These are phyloP conservation scores for Hydrocynus forskahlii DNA, from an alignment of 2,797 vertebrate genomes.

Conservation along the genomic window DNA sequence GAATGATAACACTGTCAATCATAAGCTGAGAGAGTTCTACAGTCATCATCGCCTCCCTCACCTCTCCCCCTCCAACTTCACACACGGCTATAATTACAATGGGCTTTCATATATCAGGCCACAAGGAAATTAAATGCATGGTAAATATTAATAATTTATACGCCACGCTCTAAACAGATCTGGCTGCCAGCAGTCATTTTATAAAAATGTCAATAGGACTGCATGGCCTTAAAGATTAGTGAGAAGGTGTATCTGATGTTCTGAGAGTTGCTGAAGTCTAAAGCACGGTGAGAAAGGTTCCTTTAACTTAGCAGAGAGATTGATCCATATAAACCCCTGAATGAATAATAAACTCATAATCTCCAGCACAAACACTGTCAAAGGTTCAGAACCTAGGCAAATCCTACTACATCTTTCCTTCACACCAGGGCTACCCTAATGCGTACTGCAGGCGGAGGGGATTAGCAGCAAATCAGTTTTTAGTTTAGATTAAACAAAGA, in stretches of 20 bases:
- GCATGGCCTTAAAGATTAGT: constrained; percentile 51
- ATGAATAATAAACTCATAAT: constrained; percentile 50
- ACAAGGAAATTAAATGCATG: constrained; percentile 58
- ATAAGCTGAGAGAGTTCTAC: constrained; percentile 72
- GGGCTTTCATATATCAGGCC: constrained; percentile 57
- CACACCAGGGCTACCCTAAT: constrained; percentile 27
- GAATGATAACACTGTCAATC: constrained; percentile 84
- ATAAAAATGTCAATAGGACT: constrained; percentile 53
- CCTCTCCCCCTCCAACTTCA: constrained; percentile 70
- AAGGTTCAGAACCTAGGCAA: constrained; percentile 21
- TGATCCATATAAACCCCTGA: constrained; percentile 31
- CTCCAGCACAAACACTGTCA: constrained; percentile 35
- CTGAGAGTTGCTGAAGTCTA: constrained; percentile 23
- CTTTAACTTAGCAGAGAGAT: constrained; percentile 21
- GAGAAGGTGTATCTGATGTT: constrained; percentile 47
- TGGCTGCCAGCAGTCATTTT: constrained; percentile 44
- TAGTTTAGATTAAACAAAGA: constrained; percentile 5
- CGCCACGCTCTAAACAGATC: constrained; percentile 50
- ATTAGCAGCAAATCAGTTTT: constrained; percentile 28
- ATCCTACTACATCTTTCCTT: constrained; percentile 33
- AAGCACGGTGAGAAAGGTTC: constrained; percentile 33
- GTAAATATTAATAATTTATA: constrained; percentile 65
- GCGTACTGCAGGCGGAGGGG: constrained; percentile 19
- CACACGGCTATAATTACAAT: constrained; percentile 75
- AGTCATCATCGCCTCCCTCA: constrained; percentile 77